Conservation (phyloP, 2,113 vertebrate species). For the Sterna hirundo region DNA sequence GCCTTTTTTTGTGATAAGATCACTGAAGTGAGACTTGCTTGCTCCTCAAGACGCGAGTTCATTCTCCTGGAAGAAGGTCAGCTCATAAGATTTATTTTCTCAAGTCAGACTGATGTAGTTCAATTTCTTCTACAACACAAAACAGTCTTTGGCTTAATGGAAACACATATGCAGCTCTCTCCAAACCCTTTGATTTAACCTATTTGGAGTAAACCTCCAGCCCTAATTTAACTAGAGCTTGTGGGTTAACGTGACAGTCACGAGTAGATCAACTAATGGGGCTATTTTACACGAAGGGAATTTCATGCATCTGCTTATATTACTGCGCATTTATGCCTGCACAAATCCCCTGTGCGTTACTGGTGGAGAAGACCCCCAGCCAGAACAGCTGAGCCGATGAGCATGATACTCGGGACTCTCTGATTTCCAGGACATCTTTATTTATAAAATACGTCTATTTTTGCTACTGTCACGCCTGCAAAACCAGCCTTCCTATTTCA, state of each 20-base stretch:
- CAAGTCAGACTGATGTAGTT: not conserved
- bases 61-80: not conserved
- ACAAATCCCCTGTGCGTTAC: not conserved
- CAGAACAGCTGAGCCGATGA: slow-evolving; percentile 51
- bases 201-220: not conserved
- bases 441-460: slow-evolving; percentile 42
- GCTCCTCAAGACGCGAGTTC: not conserved
- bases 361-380: not conserved
- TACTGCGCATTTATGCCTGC: not conserved
- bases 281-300: not conserved
- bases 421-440: slow-evolving; percentile 45
- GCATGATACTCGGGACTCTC: not conserved
- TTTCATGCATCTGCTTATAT: slow-evolving; percentile 30
- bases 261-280: not conserved
- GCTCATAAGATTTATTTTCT: not conserved
- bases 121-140: not conserved
- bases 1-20: not conserved
- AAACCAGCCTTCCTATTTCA: slow-evolving; percentile 16
- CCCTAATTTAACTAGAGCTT: not conserved
- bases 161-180: not conserved
- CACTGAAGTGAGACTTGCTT: not conserved
- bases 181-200: not conserved
- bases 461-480: not conserved
- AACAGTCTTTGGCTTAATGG: not conserved
- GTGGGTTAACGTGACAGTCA: not conserved